phyloP scores from a whole-genome alignment of 1,140 invertebrate genomes.

The Aphidius ervi region DNA sequence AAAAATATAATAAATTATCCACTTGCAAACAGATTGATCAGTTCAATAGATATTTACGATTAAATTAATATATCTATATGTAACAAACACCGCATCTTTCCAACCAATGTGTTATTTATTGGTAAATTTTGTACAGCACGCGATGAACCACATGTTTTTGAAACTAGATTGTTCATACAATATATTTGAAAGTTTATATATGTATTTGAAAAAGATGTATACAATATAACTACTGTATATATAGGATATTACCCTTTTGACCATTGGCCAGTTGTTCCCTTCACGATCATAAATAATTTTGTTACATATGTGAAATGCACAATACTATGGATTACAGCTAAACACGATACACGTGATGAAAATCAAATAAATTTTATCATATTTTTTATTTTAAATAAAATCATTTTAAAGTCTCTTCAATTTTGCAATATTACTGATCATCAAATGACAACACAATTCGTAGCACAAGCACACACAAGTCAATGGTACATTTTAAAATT shows the following conservation, averaged over 20 bases:
- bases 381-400: not conserved
- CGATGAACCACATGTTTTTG: no score
- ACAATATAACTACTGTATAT: no score
- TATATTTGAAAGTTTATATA: no score
- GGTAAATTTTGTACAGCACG: no score
- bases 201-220: no score
- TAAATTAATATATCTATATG: no score
- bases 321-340: slow-evolving; percentile 1
- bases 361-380: slow-evolving; percentile 16
- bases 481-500: slow-evolving; percentile 7
- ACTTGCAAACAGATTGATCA: no score
- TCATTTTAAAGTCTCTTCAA: not conserved
- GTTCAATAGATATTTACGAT: no score
- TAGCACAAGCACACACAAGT: slow-evolving; percentile 13
- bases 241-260: not conserved
- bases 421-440: slow-evolving; percentile 1
- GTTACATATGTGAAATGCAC: not conserved
- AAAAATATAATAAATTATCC: no score
- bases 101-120: no score
- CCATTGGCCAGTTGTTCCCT: slow-evolving; percentile 9
- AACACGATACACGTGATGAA: slow-evolving; percentile 18
- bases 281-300: slow-evolving; percentile 18
- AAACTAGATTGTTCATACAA: no score
- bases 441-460: slow-evolving; percentile 19
- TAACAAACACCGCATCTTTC: no score